Evolutionary conservation across 1,140 invertebrate species (phyloP), one percentile per base, ranked within the genome.

Genomic region (Monochamus saltuarius): DNA sequence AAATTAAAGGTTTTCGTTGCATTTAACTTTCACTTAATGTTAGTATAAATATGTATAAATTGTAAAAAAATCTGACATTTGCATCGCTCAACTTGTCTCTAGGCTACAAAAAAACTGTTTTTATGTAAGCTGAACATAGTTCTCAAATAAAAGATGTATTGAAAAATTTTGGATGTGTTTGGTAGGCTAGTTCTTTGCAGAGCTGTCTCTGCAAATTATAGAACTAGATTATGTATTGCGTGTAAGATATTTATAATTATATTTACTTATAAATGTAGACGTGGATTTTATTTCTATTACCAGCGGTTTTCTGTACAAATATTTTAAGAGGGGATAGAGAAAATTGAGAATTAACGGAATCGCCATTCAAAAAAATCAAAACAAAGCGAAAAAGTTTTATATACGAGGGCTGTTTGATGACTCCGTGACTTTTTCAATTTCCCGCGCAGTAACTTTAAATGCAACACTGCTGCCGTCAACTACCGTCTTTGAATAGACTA

Each of bases 191-290:
- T 73, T 73, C 70, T 69, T 65, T 65, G 63, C 64, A 64, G 61
- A 60, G 42, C 57, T 55, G 35, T 14, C 22, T 62, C 65, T 71
- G 69, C 67, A 56, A 47, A 36, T 37, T 50, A 62, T 73, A 74
- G 71, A 73, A 72, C 72, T 73, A 75, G 73, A 58, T 68, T 71
- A 68, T 75, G 73, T 75, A 75, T 74, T 73, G 68, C 70, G 71
- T 76, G 74, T 76, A 76, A 76, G 72, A 76, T 76, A 76, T 76
- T 75, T 75, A 75, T 76, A 74, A 76, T 73, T 76, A 76, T 75
- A 75, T 75, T 74, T 76, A 73, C 69, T 75, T 76, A 66, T 66
- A 66, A 62, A 66, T 66, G 64, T 66, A 65, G 6, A 10, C 4
- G 17, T 35, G 34, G 17, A 13, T 51, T 51, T 51, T 38, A 37